Evolutionary conservation across 2,888 invertebrate species (phyloP), one percentile per base, ranked within the genome.

Genomic region (Drosophila nigricruria): DNA sequence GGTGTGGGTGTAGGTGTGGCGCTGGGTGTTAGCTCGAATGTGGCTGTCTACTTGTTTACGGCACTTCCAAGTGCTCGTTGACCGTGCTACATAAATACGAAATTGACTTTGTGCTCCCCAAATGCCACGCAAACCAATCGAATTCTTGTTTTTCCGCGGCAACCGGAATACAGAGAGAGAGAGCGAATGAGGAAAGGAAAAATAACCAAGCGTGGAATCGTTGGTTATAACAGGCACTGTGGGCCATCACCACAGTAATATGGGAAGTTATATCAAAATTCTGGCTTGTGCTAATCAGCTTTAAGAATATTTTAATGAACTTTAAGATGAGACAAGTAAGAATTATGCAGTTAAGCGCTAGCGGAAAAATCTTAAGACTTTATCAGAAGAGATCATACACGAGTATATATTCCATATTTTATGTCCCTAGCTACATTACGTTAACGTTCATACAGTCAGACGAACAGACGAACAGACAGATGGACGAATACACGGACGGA

Each of bases 31-130:
- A 45, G 40, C 54, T 56, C 69, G 57, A 52, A 45, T 63, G 77
- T 54, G 73, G 63, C 53, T 70, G 70, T 64, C 70, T 61, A 54
- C 82, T 88, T 85, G 84, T 84, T 88, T 85, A 88, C 79, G 81
- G 73, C 68, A 52, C 71, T 70, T 77, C 58, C 79, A 81, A 84
- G 67, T 77, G 81, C 63, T 78, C 73, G 82, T 73, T 73, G 82
- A 82, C 85, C 85, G 79, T 82, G 84, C 67, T 81, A 77, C 88
- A 88, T 84, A 84, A 84, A 84, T 82, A 82, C 82, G 58, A 79
- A 85, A 84, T 84, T 84, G 88, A 82, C 88, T 84, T 88, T 82
- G 56, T 77, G 77, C 81, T 69, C 43, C 70, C 67, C 70, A 69
- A 73, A 61, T 65, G 70, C 62, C 68, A 47, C 54, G 60, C 63